phyloP scores from a whole-genome alignment of 1,140 invertebrate genomes.

The Eumaeus atala region DNA sequence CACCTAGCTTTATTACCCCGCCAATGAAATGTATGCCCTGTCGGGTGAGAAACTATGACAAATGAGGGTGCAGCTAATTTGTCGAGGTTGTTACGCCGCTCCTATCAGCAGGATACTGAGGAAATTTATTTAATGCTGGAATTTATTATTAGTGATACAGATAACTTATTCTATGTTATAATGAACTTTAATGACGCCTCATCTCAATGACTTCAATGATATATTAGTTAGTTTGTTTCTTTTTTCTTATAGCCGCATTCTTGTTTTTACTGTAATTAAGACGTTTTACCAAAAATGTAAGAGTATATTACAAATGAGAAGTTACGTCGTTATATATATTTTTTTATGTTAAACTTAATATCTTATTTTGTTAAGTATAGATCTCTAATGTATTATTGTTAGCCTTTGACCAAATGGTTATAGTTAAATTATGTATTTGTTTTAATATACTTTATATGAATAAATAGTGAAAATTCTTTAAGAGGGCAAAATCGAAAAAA shows the following conservation, averaged over 20 bases:
- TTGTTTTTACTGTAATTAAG: background rate
- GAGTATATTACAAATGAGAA: too few species aligned
- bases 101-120: constrained; percentile 53
- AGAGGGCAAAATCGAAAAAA: too few species aligned
- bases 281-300: background rate
- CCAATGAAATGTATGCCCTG: constrained; percentile 29
- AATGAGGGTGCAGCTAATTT: constrained; percentile 56
- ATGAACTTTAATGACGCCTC: constrained; percentile 24
- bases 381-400: too few species aligned
- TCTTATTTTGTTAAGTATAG: too few species aligned
- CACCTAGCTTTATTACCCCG: constrained; percentile 34
- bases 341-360: too few species aligned
- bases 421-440: too few species aligned
- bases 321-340: too few species aligned
- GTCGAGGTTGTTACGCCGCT: constrained; percentile 44
- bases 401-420: too few species aligned
- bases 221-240: constrained; percentile 1
- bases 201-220: background rate
- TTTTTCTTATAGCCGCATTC: background rate
- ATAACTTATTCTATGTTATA: constrained; percentile 36
- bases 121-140: constrained; percentile 41
- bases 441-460: too few species aligned
- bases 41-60: constrained; percentile 36
- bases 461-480: too few species aligned
- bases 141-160: constrained; percentile 35